Evolutionary conservation across 2,888 invertebrate genomes (phyloP).

Genomic region (Dasysyrphus tricinctus): DNA sequence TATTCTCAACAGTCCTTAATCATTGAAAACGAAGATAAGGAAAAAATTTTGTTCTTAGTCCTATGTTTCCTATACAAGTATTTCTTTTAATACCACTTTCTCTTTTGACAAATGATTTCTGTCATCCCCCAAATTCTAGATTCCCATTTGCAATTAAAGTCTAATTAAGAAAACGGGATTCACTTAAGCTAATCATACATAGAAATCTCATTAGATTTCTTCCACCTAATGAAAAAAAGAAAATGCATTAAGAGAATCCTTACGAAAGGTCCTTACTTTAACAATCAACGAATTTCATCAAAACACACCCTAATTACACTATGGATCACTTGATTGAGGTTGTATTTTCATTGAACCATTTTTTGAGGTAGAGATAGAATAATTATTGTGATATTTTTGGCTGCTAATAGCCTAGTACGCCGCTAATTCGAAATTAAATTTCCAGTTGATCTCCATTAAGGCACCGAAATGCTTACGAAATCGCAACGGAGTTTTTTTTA

Average conservation of each 20-base stretch:
- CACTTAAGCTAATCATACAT: constrained; percentile 68
- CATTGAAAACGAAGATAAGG: neutral
- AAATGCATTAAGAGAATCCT: constrained; percentile 57
- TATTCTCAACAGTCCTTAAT: neutral
- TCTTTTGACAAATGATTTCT: constrained; percentile 60
- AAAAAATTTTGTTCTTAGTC: neutral
- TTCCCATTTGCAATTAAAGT: constrained; percentile 57
- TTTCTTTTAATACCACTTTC: constrained; percentile 40
- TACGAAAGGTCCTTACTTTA: constrained; percentile 15
- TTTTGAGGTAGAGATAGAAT: too few relatives aligned
- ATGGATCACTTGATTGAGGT: neutral
- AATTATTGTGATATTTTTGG: too few relatives aligned
- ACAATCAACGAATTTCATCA: constrained; percentile 27
- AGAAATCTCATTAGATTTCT: constrained; percentile 70
- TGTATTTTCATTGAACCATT: neutral
- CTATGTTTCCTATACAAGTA: neutral
- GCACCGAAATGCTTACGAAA: too few relatives aligned
- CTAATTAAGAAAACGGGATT: constrained; percentile 61
- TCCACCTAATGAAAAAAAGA: neutral
- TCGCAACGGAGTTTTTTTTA: too few relatives aligned
- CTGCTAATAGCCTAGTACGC: too few relatives aligned
- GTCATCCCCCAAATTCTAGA: constrained; percentile 41
- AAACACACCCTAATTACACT: constrained; percentile 8
- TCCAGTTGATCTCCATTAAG: too few relatives aligned
- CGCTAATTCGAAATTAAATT: too few relatives aligned